These are phyloP conservation scores for Oceanodroma leucorhoa DNA, from an alignment of 2,797 vertebrate genomes.

Conservation along the genomic window DNA sequence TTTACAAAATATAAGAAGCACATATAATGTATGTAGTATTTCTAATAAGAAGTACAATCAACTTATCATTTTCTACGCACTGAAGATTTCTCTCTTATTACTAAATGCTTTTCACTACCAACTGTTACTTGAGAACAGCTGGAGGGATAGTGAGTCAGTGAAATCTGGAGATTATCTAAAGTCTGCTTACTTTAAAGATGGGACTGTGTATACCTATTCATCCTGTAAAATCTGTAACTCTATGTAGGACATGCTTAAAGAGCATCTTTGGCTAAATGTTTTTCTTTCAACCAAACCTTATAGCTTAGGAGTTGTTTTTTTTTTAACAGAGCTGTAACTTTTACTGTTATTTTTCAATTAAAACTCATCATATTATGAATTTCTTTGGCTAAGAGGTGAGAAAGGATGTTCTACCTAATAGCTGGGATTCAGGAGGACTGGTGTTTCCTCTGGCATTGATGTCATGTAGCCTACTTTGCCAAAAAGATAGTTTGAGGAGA, in stretches of 20 bases:
- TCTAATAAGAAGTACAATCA: not conserved
- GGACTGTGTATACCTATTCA: not conserved
- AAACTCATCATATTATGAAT: not conserved
- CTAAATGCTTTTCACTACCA: not conserved
- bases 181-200: not conserved
- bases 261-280: not conserved
- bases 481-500: not conserved
- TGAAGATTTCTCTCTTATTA: not conserved
- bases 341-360: not conserved
- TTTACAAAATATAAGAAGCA: not conserved
- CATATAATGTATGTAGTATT: not conserved
- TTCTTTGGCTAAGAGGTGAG: not conserved
- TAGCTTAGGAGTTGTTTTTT: not conserved
- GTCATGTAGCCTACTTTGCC: not conserved
- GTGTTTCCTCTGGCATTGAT: not conserved
- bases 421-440: not conserved
- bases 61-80: not conserved
- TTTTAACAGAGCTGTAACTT: not conserved
- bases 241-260: not conserved
- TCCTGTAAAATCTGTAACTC: not conserved
- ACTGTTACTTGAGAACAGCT: not conserved
- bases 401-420: not conserved
- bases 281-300: not conserved
- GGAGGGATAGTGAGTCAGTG: not conserved
- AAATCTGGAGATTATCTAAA: not conserved